A percentile compares a stretch with the other conserved stretches of the same genome.
These are phyloP conservation scores for Gambusia affinis DNA, from an alignment of 2,113 vertebrate genomes.

Conservation along the genomic window DNA sequence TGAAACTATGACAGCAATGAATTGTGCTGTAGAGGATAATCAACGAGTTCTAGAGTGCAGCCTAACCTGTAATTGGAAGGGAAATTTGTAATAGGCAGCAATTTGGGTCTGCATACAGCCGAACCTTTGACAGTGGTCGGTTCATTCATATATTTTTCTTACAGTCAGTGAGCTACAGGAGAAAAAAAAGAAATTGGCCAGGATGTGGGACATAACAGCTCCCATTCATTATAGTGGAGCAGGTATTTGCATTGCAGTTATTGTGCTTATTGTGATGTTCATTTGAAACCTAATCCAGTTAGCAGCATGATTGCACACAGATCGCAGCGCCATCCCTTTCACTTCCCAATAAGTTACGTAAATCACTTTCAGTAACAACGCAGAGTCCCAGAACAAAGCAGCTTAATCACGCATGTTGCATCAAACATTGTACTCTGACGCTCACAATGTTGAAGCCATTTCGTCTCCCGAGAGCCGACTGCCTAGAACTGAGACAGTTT, in stretches of 20 bases:
- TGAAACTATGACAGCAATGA: conserved; percentile 58
- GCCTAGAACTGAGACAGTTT: conserved; percentile 82
- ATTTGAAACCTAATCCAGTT: conserved; percentile 3
- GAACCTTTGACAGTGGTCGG: conserved; percentile 35
- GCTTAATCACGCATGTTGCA: conserved; percentile 25
- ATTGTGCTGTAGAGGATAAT: conserved; percentile 59
- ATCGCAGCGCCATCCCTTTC: background rate
- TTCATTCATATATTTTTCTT: conserved; percentile 10
- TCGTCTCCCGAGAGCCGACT: conserved; percentile 76
- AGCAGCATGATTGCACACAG: conserved; percentile 4
- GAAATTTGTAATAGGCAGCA: conserved; percentile 66
- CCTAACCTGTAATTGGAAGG: conserved; percentile 60
- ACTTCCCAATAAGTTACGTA: conserved; percentile 27
- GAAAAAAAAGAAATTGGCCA: background rate
- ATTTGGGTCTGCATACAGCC: conserved; percentile 46
- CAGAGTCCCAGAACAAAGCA: conserved; percentile 11
- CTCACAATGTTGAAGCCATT: conserved; percentile 68
- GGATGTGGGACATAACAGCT: background rate
- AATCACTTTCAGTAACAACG: background rate
- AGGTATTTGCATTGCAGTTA: background rate
- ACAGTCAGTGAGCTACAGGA: background rate
- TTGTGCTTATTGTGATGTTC: background rate
- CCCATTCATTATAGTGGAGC: conserved; percentile 9
- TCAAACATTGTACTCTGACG: conserved; percentile 37
- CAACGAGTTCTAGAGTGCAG: conserved; percentile 43